These are phyloP conservation scores for Pelusios castaneus DNA, from an alignment of 2,113 vertebrate genomes.

Conservation along the genomic window DNA sequence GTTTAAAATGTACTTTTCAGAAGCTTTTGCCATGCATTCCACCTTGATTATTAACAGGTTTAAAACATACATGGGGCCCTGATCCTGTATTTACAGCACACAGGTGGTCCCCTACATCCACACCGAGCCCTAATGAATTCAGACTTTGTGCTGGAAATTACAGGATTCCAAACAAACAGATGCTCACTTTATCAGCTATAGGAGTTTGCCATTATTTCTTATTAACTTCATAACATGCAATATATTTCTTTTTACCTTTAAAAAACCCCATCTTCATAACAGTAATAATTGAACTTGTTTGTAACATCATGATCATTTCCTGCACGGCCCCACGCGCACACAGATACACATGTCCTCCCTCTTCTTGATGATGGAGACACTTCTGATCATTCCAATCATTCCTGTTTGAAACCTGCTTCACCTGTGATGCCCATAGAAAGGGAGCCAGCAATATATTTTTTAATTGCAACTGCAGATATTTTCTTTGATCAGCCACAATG, in stretches of 20 bases:
- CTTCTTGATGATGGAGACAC: neutral
- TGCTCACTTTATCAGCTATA: neutral
- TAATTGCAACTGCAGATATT: neutral
- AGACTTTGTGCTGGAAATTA: neutral
- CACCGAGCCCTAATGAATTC: accelerated
- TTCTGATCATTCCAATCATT: neutral
- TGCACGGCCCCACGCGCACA: neutral
- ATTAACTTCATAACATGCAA: neutral
- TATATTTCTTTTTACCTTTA: neutral
- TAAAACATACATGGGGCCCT: accelerated
- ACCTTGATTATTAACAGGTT: neutral
- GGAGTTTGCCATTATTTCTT: neutral
- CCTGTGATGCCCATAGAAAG: neutral
- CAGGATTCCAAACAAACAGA: neutral
- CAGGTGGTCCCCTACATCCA: neutral
- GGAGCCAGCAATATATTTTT: neutral
- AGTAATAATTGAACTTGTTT: neutral
- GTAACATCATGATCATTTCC: neutral
- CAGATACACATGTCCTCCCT: neutral
- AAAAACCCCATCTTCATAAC: neutral
- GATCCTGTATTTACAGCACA: neutral
- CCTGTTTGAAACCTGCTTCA: neutral
- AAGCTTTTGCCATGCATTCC: neutral
- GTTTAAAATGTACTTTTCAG: neutral
- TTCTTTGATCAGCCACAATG: accelerated